phyloP scores from a whole-genome alignment of 1,140 invertebrate genomes.

The Eupristina koningsbergeri region DNA sequence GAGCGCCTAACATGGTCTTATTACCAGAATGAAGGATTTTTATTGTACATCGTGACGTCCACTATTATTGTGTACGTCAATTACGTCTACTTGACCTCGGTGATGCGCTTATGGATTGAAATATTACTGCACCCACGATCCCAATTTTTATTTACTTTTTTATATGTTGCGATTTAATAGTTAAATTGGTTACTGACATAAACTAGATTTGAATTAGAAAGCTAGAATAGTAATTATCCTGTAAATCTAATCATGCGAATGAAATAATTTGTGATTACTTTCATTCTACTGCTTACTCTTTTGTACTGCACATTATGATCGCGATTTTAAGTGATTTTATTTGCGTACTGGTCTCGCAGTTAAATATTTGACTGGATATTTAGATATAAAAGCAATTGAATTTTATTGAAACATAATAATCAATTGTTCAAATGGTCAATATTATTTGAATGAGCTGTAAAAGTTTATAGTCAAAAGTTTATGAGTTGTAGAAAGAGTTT shows the following conservation, averaged over 20 bases:
- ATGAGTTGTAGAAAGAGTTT: no score
- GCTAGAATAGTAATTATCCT: background rate
- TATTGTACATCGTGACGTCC: constrained; percentile 12
- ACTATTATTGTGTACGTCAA: constrained; percentile 61
- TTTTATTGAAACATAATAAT: no score
- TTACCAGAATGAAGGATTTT: constrained; percentile 41
- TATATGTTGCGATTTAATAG: constrained; percentile 20
- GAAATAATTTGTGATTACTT: background rate
- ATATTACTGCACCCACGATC: constrained; percentile 48
- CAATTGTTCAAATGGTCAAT: no score
- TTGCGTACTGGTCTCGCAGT: background rate
- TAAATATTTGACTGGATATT: background rate
- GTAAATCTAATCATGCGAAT: constrained; percentile 1
- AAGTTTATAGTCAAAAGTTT: no score
- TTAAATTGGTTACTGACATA: background rate
- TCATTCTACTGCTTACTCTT: background rate
- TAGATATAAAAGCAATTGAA: no score
- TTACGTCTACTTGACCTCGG: constrained; percentile 69
- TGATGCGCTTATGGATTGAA: constrained; percentile 59
- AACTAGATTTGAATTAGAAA: constrained; percentile 45
- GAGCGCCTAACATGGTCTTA: constrained; percentile 5
- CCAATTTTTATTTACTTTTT: constrained; percentile 22
- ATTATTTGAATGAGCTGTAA: no score
- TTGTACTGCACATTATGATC: background rate
- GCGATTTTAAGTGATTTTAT: background rate